Base-by-base conservation (phyloP, 2,888 invertebrate species). In the Marasmarcha lunaedactyla region DNA sequence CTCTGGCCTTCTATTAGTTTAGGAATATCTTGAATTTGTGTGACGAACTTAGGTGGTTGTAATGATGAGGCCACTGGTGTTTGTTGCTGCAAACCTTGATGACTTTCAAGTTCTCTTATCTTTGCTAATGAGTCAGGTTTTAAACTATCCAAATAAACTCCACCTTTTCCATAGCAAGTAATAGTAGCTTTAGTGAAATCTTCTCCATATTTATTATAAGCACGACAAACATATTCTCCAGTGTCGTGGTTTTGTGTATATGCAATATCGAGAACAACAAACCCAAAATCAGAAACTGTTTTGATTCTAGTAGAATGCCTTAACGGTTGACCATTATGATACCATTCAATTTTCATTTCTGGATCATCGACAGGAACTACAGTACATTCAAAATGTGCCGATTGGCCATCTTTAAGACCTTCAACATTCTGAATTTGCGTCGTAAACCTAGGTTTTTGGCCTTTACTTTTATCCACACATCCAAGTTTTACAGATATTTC, bases 301-400 rank as follows among this genome's bases (percentile, higher is more conserved):
- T 97, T 96, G 57, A 96, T 95, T 47, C 97, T 88, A 14, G 92
- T 93, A 2, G 94, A 93, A 62, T 95, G 94, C 42, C 93, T 88
- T 50, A 99, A 74, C 1, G 95, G 93, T 58, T 93, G 87, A 3
- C 95, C 96, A 65, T 99, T 95, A 60, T 95, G 95, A 81, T 93
- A 97, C 98, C 98, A 98, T 79, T 98, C 97, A 14, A 97, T 94
- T 63, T 92, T 92, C 77, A 98, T 89, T 34, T 93, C 90, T 1
- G 97, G 96, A 73, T 98, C 98, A 46, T 95, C 95, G 5, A 96
- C 93, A 2, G 98, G 98, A 12, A 95, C 89, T 36, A 98, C 86
- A 2, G 94, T 95, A 62, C 97, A 97, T 78, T 98, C 97, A 66
- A 97, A 97, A 83, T 97, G 96, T 45, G 94, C 95, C 0, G 95